Percentiles rank a stretch among this genome's conserved stretches.
These are phyloP conservation scores for Spodoptera littoralis DNA, from an alignment of 2,888 invertebrate genomes.

Conservation along the genomic window DNA sequence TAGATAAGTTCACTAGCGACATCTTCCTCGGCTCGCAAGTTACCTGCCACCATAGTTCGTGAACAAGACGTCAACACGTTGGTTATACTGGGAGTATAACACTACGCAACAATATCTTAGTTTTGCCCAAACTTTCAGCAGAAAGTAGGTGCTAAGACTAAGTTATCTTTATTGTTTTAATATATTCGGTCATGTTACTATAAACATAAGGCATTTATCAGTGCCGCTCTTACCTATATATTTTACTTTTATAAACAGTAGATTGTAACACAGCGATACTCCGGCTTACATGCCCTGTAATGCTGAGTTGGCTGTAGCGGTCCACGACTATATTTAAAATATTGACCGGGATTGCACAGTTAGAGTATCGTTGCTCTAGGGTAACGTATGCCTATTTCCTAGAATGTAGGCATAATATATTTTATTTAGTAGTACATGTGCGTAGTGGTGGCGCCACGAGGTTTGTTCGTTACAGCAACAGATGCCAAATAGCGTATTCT, in stretches of 20 bases:
- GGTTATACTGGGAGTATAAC: constrained; percentile 37
- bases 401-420: constrained; percentile 18
- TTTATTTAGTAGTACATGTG: constrained; percentile 21
- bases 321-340: constrained; percentile 18
- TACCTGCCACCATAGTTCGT: too few species aligned
- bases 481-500: constrained; percentile 44
- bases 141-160: constrained; percentile 71
- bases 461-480: constrained; percentile 24
- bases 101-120: constrained; percentile 20
- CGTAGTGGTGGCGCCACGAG: constrained; percentile 13
- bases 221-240: constrained; percentile 16
- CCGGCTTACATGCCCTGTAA: constrained; percentile 2
- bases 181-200: constrained; percentile 8
- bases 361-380: constrained; percentile 7
- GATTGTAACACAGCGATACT: constrained; percentile 24
- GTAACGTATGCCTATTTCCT: constrained; percentile 8
- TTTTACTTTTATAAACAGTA: constrained; percentile 24
- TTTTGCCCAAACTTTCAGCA: constrained; percentile 73
- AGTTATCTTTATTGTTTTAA: not conserved
- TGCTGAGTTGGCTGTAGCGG: constrained; percentile 10
- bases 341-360: constrained; percentile 8
- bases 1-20: too few species aligned
- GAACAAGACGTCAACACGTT: constrained; percentile 22
- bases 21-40: too few species aligned
- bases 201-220: constrained; percentile 13